Evolutionary conservation across 2,888 invertebrate genomes (phyloP).

Genomic region (Spodoptera littoralis): DNA sequence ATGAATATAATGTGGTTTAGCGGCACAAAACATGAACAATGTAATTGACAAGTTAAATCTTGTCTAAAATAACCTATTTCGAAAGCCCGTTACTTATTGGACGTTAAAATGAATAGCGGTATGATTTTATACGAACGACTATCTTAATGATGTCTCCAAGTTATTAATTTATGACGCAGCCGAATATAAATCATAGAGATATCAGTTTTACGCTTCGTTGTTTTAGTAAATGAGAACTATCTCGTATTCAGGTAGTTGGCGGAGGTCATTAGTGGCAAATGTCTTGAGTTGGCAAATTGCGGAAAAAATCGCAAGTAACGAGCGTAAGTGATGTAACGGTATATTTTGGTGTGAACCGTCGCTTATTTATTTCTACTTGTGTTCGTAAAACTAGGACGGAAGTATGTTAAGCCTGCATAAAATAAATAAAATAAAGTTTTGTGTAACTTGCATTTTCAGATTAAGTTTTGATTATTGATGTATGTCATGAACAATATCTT

Average conservation of each 20-base stretch:
- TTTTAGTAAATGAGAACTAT: conserved; percentile 57
- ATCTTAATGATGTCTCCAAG: conserved; percentile 32
- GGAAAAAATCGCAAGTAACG: conserved; percentile 45
- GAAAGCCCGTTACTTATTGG: neutral
- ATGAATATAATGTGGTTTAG: no score
- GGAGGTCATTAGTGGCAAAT: conserved; percentile 58
- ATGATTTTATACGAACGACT: conserved; percentile 18
- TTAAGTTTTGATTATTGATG: conserved; percentile 1
- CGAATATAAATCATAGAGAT: conserved; percentile 50
- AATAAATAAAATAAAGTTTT: conserved; percentile 6
- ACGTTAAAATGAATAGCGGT: conserved; percentile 6
- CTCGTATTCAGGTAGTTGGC: conserved; percentile 51
- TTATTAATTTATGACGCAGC: conserved; percentile 37
- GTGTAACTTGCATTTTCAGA: conserved; percentile 1
- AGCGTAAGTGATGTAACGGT: conserved; percentile 27
- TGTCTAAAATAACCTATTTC: neutral
- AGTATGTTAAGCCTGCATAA: conserved; percentile 10
- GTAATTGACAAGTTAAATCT: neutral
- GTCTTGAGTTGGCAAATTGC: conserved; percentile 47
- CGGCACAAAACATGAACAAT: no score
- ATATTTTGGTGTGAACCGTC: conserved; percentile 20
- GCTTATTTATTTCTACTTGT: conserved; percentile 17
- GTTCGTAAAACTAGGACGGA: conserved; percentile 5
- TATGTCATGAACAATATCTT: no score
- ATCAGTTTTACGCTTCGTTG: conserved; percentile 58